A percentile compares a stretch with the other conserved stretches of the same genome.
Conservation (phyloP, 2,113 vertebrate species). For the Lophura nycthemera region DNA sequence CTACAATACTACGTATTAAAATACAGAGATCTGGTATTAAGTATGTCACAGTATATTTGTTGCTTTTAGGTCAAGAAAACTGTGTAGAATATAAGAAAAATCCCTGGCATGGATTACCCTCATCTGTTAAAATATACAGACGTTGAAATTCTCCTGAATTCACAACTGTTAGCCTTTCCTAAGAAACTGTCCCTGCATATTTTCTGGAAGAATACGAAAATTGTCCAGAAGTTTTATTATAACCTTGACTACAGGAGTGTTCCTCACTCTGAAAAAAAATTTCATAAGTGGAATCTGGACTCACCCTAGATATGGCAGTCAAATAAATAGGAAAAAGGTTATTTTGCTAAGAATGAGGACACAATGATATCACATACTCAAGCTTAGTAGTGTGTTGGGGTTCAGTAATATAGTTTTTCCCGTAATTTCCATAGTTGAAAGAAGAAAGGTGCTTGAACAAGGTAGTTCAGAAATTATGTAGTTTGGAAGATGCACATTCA, state of each 20-base stretch:
- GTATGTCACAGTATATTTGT: not conserved
- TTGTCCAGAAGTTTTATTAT: not conserved
- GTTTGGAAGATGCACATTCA: not conserved
- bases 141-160: not conserved
- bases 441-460: not conserved
- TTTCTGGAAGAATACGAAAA: not conserved
- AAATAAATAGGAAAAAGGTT: not conserved
- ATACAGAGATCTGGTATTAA: not conserved
- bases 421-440: not conserved
- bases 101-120: accelerated
- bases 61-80: not conserved
- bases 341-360: not conserved
- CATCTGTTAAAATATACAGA: not conserved
- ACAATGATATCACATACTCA: not conserved
- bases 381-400: not conserved
- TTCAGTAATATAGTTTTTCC: not conserved
- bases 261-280: not conserved
- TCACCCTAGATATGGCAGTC: not conserved
- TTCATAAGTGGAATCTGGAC: not conserved
- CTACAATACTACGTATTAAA: no score
- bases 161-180: not conserved
- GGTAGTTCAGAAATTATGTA: not conserved
- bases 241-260: not conserved
- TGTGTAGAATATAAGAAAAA: not conserved
- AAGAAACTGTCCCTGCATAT: not conserved